phyloP scores from a whole-genome alignment of 2,888 invertebrate genomes.

The Lithophane ornitopus region DNA sequence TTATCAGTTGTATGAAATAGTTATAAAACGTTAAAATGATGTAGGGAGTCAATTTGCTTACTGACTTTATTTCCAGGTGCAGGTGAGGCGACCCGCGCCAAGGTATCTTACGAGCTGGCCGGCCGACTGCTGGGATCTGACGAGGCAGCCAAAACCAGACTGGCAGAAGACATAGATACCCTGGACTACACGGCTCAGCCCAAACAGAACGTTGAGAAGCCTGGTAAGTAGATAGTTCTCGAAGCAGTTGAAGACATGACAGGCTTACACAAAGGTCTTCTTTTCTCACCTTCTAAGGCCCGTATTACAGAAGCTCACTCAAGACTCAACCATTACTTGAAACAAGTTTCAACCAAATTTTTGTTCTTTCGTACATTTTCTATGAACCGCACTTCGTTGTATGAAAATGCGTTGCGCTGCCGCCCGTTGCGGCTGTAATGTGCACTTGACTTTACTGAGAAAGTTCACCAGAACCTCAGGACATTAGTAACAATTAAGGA shows the following conservation, averaged over 20 bases:
- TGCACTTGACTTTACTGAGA: background rate
- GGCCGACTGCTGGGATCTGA: slow-evolving; percentile 90
- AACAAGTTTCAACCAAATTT: background rate
- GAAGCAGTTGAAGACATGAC: background rate
- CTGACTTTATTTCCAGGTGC: slow-evolving; percentile 77
- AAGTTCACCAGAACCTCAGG: background rate
- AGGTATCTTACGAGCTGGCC: slow-evolving; percentile 92
- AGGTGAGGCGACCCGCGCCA: slow-evolving; percentile 91
- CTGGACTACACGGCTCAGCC: slow-evolving; percentile 73
- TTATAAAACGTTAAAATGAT: background rate
- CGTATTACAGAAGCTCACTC: background rate
- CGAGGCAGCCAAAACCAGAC: slow-evolving; percentile 79
- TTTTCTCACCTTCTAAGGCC: no score
- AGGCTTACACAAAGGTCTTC: background rate
- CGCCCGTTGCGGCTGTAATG: background rate
- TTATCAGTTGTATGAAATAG: background rate
- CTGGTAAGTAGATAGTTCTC: slow-evolving; percentile 66
- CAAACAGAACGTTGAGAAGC: slow-evolving; percentile 67
- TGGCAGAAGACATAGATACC: slow-evolving; percentile 83
- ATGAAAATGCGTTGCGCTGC: background rate
- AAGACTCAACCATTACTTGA: background rate
- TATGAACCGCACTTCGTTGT: background rate
- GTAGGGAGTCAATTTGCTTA: background rate
- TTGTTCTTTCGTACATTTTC: background rate
- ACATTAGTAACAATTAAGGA: no score